Percentiles rank a stretch among this genome's conserved stretches.
phyloP scores from a whole-genome alignment of 1,140 invertebrate species.

The Sycobia sp. region DNA sequence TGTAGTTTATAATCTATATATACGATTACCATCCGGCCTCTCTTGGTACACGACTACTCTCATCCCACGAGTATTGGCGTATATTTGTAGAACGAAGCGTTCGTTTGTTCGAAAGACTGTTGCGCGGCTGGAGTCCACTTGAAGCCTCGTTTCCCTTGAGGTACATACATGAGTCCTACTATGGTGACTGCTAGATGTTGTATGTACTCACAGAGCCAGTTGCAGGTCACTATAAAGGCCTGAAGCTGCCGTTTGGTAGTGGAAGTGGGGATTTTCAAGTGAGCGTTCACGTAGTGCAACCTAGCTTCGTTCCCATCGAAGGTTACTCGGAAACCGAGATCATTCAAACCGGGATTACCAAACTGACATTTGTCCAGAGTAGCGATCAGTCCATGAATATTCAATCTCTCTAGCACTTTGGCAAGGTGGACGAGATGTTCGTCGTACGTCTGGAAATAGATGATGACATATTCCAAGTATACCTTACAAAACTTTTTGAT shows the following conservation, averaged over 20 bases:
- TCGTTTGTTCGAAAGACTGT: not conserved
- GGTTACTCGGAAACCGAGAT: slow-evolving; percentile 42
- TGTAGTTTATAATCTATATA: slow-evolving; percentile 40
- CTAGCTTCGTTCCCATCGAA: slow-evolving; percentile 32
- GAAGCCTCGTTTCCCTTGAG: slow-evolving; percentile 26
- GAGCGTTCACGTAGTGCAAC: slow-evolving; percentile 27
- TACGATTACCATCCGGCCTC: not conserved
- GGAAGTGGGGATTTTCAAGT: slow-evolving; percentile 13
- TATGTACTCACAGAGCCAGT: slow-evolving; percentile 39
- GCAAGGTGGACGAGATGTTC: not conserved
- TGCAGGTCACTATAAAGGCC: slow-evolving; percentile 35
- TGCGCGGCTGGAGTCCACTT: slow-evolving; percentile 20
- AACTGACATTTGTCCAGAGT: slow-evolving; percentile 40
- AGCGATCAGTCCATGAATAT: slow-evolving; percentile 31
- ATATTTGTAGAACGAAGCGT: not conserved
- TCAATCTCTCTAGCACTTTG: not conserved
- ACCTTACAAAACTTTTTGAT: too few relatives aligned
- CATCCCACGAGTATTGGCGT: not conserved
- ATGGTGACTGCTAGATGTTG: slow-evolving; percentile 24
- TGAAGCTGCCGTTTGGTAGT: slow-evolving; percentile 29
- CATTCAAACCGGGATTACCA: slow-evolving; percentile 29
- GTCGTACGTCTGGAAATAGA: not conserved
- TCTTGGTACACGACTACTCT: not conserved
- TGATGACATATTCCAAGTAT: too few relatives aligned
- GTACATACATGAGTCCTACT: slow-evolving; percentile 28